These are phyloP conservation scores for Hofmannophila pseudospretella DNA, from an alignment of 2,888 invertebrate species.

Conservation along the genomic window DNA sequence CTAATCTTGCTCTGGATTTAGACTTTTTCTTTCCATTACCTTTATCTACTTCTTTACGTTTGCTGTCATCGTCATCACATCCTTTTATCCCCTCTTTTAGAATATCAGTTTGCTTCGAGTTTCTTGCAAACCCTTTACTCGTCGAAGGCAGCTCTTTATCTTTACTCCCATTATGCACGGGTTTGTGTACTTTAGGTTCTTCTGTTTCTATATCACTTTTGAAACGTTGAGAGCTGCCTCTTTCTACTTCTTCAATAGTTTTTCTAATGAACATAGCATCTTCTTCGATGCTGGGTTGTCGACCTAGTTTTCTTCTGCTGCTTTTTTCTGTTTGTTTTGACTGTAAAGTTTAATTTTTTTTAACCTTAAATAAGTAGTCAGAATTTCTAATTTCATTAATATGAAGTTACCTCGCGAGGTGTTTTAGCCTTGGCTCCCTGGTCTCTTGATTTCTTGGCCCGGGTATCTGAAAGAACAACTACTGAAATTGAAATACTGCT, in stretches of 20 bases:
- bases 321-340: slow-evolving; percentile 41
- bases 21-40: slow-evolving; percentile 65
- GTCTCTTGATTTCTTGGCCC: slow-evolving; percentile 38
- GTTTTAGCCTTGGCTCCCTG: slow-evolving; percentile 41
- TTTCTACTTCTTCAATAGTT: slow-evolving; percentile 70
- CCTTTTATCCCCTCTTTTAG: slow-evolving; percentile 19
- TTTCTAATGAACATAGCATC: slow-evolving; percentile 67
- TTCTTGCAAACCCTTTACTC: slow-evolving; percentile 33
- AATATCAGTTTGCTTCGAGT: slow-evolving; percentile 29
- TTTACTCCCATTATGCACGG: slow-evolving; percentile 16
- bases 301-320: slow-evolving; percentile 40
- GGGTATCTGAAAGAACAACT: slow-evolving; percentile 50
- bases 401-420: slow-evolving; percentile 48
- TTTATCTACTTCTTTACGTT: slow-evolving; percentile 56
- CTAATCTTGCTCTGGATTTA: slow-evolving; percentile 65
- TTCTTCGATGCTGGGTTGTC: slow-evolving; percentile 67
- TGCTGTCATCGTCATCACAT: slow-evolving; percentile 47
- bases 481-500: slow-evolving; percentile 14
- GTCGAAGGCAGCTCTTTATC: slow-evolving; percentile 33
- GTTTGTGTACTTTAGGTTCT: not conserved
- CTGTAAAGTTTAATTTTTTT: slow-evolving; percentile 27
- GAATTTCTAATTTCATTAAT: slow-evolving; percentile 6
- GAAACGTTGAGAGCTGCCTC: slow-evolving; percentile 52
- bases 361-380: slow-evolving; percentile 7
- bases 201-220: slow-evolving; percentile 33